phyloP scores from a whole-genome alignment of 2,888 invertebrate species.

The Agrochola lychnidis region DNA sequence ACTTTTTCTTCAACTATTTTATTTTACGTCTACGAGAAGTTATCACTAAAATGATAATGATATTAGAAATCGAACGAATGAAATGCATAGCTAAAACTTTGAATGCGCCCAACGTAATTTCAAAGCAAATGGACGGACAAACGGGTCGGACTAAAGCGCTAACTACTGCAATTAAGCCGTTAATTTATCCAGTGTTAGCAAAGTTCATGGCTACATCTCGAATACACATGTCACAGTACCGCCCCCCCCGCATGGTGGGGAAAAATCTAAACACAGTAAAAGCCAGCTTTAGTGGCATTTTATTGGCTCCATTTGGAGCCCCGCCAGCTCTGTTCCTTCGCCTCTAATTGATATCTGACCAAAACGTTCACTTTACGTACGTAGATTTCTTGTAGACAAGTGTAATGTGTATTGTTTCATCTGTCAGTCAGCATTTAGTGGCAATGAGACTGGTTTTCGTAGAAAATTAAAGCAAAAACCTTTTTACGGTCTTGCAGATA shows the following conservation, averaged over 20 bases:
- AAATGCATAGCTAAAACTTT: conserved; percentile 51
- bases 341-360: conserved; percentile 88
- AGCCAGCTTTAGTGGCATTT: conserved; percentile 84
- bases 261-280: conserved; percentile 87
- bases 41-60: conserved; percentile 14
- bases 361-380: conserved; percentile 75
- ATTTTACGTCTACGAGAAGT: background rate
- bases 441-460: background rate
- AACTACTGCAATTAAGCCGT: conserved; percentile 66
- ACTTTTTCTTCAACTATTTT: conserved; percentile 6
- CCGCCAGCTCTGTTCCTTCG: conserved; percentile 80
- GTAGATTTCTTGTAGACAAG: conserved; percentile 71
- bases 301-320: conserved; percentile 85
- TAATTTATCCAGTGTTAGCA: conserved; percentile 64
- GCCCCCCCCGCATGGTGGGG: conserved; percentile 70
- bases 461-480: background rate
- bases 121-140: conserved; percentile 42
- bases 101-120: conserved; percentile 41
- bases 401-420: conserved; percentile 57
- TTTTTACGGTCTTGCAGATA: background rate
- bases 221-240: conserved; percentile 76
- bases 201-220: conserved; percentile 75
- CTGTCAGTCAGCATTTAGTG: conserved; percentile 12
- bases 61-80: conserved; percentile 38
- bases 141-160: conserved; percentile 51